These are phyloP conservation scores for Saxidomus purpurata DNA, from an alignment of 1,140 invertebrate genomes.

Conservation along the genomic window DNA sequence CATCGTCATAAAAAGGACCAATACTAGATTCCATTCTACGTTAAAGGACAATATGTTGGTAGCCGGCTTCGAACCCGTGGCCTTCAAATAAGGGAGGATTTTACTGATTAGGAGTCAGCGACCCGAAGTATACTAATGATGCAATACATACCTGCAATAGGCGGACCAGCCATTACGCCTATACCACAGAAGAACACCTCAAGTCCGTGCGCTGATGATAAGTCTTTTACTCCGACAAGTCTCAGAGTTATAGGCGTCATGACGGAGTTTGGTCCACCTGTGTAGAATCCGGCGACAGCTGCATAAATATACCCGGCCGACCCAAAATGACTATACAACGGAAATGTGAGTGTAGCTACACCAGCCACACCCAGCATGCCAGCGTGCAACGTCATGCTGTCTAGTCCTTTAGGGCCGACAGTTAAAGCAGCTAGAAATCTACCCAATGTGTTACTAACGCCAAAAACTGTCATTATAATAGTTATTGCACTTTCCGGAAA, in stretches of 20 bases:
- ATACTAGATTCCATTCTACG: too few relatives aligned
- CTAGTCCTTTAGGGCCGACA: background rate
- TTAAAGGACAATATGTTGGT: too few relatives aligned
- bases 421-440: constrained; percentile 26
- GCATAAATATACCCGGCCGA: constrained; percentile 38
- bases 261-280: constrained; percentile 63
- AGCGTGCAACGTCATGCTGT: constrained; percentile 40
- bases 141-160: constrained; percentile 61
- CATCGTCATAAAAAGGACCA: too few relatives aligned
- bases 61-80: too few relatives aligned
- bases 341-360: constrained; percentile 33
- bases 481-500: constrained; percentile 13
- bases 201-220: constrained; percentile 61
- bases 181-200: constrained; percentile 59
- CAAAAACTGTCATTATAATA: constrained; percentile 50
- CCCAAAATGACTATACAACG: constrained; percentile 43
- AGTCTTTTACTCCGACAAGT: constrained; percentile 53
- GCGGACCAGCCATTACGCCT: constrained; percentile 66
- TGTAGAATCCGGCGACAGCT: constrained; percentile 61
- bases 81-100: too few relatives aligned
- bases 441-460: constrained; percentile 48
- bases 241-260: constrained; percentile 64
- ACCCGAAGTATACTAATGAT: too few relatives aligned
- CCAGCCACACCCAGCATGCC: constrained; percentile 9
- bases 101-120: too few relatives aligned